A percentile compares a stretch with the other conserved stretches of the same genome.
These are phyloP conservation scores for Helicoverpa zea DNA, from an alignment of 1,140 invertebrate genomes.

Conservation along the genomic window DNA sequence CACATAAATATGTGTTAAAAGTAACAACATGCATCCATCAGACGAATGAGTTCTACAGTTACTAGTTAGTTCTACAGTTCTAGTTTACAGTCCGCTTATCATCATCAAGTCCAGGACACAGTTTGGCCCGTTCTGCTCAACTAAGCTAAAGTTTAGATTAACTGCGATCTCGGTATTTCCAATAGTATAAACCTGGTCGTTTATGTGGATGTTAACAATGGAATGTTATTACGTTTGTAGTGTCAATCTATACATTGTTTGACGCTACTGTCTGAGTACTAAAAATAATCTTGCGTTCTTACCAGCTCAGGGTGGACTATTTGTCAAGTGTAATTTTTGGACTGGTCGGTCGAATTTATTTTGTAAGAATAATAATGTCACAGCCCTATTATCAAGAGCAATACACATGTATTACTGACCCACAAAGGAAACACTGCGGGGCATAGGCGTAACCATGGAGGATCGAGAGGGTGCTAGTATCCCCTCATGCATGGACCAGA, in stretches of 20 bases:
- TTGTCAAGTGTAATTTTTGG: neutral
- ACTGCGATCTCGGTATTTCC: neutral
- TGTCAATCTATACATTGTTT: neutral
- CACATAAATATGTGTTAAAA: neutral
- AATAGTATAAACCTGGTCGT: neutral
- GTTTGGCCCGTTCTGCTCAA: too few species aligned
- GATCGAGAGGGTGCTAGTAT: neutral
- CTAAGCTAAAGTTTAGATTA: too few species aligned
- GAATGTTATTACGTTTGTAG: neutral
- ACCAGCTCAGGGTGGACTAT: neutral
- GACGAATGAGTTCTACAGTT: neutral
- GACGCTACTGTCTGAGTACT: neutral
- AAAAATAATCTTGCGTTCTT: neutral
- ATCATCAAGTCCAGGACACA: too few species aligned
- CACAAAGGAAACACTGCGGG: slow-evolving; percentile 4
- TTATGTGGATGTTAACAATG: neutral
- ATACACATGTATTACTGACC: neutral
- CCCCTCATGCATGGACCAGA: slow-evolving; percentile 17
- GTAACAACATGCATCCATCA: neutral
- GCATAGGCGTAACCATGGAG: slow-evolving; percentile 2
- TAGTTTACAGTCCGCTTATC: neutral
- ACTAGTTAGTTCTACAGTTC: too few species aligned
- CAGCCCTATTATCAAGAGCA: neutral
- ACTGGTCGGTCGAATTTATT: neutral
- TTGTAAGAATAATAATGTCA: neutral